phyloP scores from a whole-genome alignment of 2,113 vertebrate genomes.

The Pelecanus crispus region DNA sequence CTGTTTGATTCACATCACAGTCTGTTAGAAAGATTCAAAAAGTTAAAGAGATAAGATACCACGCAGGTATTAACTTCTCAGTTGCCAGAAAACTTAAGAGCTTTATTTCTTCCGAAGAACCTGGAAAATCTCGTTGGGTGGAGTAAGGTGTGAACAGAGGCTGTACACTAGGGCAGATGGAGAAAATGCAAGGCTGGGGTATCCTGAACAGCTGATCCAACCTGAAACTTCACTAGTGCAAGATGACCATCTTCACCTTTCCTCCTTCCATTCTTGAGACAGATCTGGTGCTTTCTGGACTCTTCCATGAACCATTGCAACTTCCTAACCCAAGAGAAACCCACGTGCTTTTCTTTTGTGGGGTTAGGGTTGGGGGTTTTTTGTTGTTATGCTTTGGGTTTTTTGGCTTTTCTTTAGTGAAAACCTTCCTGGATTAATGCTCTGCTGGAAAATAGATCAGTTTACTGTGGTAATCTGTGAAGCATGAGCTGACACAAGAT shows the following conservation, averaged over 20 bases:
- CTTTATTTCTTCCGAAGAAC: background rate
- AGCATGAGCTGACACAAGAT: background rate
- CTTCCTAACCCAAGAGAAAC: background rate
- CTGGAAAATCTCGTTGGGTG: background rate
- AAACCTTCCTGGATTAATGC: background rate
- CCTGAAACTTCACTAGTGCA: background rate
- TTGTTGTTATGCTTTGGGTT: background rate
- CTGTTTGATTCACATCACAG: background rate
- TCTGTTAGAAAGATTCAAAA: background rate
- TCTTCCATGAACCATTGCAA: background rate
- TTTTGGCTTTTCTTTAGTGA: background rate
- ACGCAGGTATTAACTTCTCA: background rate
- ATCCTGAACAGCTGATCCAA: background rate
- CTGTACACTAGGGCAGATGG: background rate
- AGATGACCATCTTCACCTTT: background rate
- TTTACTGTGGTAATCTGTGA: background rate
- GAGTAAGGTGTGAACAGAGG: background rate
- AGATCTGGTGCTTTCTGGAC: background rate
- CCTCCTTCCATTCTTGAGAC: background rate
- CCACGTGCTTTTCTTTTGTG: background rate
- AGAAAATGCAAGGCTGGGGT: background rate
- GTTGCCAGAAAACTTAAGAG: background rate
- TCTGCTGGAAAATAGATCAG: background rate
- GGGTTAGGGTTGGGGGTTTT: background rate
- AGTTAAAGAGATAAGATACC: background rate